Base-by-base conservation (phyloP, 2,113 vertebrate genomes). In the Chionomys nivalis region DNA sequence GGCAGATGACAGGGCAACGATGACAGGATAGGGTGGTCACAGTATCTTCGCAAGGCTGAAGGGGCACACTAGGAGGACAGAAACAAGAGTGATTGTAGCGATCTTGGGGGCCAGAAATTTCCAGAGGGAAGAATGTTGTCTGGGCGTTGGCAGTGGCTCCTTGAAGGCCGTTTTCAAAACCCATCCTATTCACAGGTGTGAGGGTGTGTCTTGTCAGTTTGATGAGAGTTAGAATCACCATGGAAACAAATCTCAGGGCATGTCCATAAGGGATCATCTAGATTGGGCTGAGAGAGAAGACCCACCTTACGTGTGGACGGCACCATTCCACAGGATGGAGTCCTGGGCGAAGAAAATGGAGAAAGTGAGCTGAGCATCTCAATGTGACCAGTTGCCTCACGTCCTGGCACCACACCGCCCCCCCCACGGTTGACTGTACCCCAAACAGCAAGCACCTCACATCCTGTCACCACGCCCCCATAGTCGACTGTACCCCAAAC, bases 1-100 rank as follows among this genome's bases (percentile, higher is more conserved):
- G 0, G 1, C 5, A 7, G 0, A 0, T 2, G 44, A 19, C 31
- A 5, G 0, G 2, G 36, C 1, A 7, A 1, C 11, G 3, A 44
- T 5, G 24, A 44, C 16, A 0, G 63, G 33, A 7, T 33, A 0
- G 0, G 2, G 36, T 76, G 2, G 52, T 1, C 86, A 17, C 55
- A 6, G 17, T 0, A 0, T 19, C 28, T 70, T 0, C 0, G 21
- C 2, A 16, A 58, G 39, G 1, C 14, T 0, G 19, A 78, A 26
- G 39, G 76, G 66, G 8, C 8, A 0, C 16, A 39, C 36, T 26
- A 1, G 0, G 9, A 10, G 47, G 23, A 11, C 17, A 0, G 58
- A 68, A 52, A 3, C 24, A 2, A 47, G 52, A 47, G 31, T 76
- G 2, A 14, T 55, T 28, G 19, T 10, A 0, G 70, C 17, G 17